These are phyloP conservation scores for Etia nguti DNA, from an alignment of 2,113 vertebrate species.

Conservation along the genomic window DNA sequence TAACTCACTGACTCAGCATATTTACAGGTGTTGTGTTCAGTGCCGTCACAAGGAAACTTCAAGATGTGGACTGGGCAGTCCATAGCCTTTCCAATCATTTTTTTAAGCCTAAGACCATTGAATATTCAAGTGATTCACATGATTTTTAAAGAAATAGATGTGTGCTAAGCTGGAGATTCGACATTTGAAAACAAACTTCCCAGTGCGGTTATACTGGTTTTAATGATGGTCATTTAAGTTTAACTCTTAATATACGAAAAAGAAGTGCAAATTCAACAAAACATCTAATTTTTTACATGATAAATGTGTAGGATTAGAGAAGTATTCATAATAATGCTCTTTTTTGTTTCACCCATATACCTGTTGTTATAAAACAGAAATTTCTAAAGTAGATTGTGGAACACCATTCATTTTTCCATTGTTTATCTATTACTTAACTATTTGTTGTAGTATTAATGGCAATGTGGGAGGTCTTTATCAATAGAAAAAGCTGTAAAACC, in stretches of 20 bases:
- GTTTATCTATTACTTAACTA: neutral
- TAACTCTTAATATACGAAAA: neutral
- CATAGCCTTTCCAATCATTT: neutral
- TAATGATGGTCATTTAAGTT: neutral
- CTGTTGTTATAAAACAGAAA: neutral
- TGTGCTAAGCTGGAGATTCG: neutral
- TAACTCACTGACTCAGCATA: neutral
- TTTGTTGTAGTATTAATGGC: neutral
- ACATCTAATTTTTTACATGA: accelerated
- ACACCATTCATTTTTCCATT: neutral
- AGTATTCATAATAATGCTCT: neutral
- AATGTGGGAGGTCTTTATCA: neutral
- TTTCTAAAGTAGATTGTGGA: neutral
- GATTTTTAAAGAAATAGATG: neutral
- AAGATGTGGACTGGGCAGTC: neutral
- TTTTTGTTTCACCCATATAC: neutral
- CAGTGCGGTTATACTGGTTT: neutral
- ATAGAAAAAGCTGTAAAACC: neutral
- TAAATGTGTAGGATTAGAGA: neutral
- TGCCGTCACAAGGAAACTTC: neutral
- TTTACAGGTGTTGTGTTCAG: neutral
- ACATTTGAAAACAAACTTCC: neutral
- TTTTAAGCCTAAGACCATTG: accelerated
- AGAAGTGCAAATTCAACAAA: neutral
- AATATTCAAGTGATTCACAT: accelerated